Evolutionary conservation across 2,888 invertebrate genomes (phyloP), one percentile per base, ranked within the genome.

Genomic region (Euplexia lucipara): DNA sequence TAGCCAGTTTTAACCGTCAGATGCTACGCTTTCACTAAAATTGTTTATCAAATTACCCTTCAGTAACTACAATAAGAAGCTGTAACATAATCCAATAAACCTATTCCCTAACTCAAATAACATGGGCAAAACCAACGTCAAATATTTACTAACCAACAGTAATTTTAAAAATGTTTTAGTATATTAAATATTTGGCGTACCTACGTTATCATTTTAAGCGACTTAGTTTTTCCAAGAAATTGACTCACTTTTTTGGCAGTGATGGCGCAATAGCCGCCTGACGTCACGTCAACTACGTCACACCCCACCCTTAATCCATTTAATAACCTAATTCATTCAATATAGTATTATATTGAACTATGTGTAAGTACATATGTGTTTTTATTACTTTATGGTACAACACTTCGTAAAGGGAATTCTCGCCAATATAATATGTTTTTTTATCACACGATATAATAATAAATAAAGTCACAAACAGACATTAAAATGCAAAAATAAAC

Each of bases 201-300:
- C 48, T 48, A 62, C 20, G 52, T 48, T 66, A 66, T 67, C 47
- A 69, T 59, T 70, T 60, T 66, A 63, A 63, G 56, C 48, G 35
- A 77, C 53, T 70, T 65, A 49, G 42, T 68, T 68, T 75, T 80
- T 68, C 81, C 62, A 72, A 81, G 75, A 68, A 77, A 61, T 70
- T 81, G 69, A 70, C 78, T 80, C 72, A 81, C 57, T 61, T 78
- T 69, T 83, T 85, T 77, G 75, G 78, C 78, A 80, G 70, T 73
- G 72, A 78, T 70, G 67, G 54, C 72, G 67, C 73, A 79, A 73
- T 81, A 78, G 65, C 72, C 45, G 57, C 57, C 66, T 84, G 81
- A 86, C 85, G 83, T 84, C 85, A 86, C 62, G 49, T 69, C 53
- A 74, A 72, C 83, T 80, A 84, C 86, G 85, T 84, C 83, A 83